Percentiles rank a stretch among this genome's conserved stretches.
Conservation (phyloP, 1,140 invertebrate species). For the Maconellicoccus hirsutus region DNA sequence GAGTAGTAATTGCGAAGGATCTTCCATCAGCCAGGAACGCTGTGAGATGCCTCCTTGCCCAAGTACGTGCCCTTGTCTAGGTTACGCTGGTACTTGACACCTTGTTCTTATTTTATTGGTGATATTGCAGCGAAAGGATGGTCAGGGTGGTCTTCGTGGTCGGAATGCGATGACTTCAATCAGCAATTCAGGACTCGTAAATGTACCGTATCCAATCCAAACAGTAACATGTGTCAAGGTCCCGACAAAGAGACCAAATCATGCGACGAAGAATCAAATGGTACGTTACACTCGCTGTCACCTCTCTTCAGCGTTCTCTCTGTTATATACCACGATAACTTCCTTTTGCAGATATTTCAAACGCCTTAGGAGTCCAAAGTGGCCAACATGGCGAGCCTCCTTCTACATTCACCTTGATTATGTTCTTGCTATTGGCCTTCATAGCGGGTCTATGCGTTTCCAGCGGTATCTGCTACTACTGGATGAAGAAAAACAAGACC, state of each 20-base stretch:
- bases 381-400: neutral
- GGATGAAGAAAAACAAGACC: conserved; percentile 37
- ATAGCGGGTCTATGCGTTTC: conserved; percentile 33
- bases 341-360: conserved; percentile 15
- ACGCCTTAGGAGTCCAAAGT: conserved; percentile 1
- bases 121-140: neutral
- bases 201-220: conserved; percentile 36
- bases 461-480: conserved; percentile 33
- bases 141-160: conserved; percentile 55
- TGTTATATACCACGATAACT: neutral
- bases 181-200: conserved; percentile 51
- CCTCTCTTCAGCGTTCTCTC: too few species aligned
- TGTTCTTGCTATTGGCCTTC: conserved; percentile 31
- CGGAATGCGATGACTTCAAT: conserved; percentile 48
- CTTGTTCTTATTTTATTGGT: too few species aligned
- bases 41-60: conserved; percentile 44
- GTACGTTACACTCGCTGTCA: too few species aligned
- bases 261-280: conserved; percentile 36
- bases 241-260: conserved; percentile 48
- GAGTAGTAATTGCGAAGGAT: conserved; percentile 42
- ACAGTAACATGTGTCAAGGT: conserved; percentile 49
- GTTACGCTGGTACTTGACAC: too few species aligned
- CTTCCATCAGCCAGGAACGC: conserved; percentile 35
- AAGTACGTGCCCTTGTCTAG: conserved; percentile 34
- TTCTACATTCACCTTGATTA: conserved; percentile 41